Evolutionary conservation across 2,113 vertebrate species (phyloP).

Genomic region (Corydoras sp.): DNA sequence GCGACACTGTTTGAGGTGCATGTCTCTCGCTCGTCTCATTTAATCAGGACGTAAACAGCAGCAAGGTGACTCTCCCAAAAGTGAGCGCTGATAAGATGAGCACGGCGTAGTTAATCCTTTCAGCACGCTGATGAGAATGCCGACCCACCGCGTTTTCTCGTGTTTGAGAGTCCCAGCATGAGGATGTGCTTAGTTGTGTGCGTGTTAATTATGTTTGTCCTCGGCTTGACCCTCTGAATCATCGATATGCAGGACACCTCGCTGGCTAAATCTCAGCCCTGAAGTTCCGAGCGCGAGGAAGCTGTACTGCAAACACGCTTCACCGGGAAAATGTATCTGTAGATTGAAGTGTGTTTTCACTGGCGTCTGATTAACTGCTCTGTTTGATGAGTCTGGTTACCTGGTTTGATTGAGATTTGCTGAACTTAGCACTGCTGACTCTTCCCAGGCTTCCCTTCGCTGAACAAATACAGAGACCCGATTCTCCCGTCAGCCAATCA

Average conservation of each 20-base stretch:
- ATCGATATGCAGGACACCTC: conserved; percentile 23
- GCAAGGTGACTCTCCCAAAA: conserved; percentile 66
- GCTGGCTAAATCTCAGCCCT: conserved; percentile 12
- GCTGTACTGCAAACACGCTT: neutral
- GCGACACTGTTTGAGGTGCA: too few species aligned
- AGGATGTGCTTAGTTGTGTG: conserved; percentile 2
- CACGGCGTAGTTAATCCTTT: conserved; percentile 64
- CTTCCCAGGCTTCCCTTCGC: conserved; percentile 25
- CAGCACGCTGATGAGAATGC: conserved; percentile 66
- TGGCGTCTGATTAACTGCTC: conserved; percentile 44
- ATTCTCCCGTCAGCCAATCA: neutral
- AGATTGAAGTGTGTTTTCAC: conserved; percentile 2
- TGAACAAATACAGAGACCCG: neutral
- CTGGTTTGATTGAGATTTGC: conserved; percentile 38
- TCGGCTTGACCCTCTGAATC: conserved; percentile 18
- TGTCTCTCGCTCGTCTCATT: conserved; percentile 44
- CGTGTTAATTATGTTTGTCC: conserved; percentile 29
- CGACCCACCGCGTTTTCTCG: conserved; percentile 48
- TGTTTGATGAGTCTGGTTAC: conserved; percentile 42
- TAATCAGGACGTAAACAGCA: conserved; percentile 69
- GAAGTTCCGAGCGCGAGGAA: neutral
- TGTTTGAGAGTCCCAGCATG: neutral
- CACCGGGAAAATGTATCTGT: neutral
- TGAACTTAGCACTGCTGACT: conserved; percentile 44
- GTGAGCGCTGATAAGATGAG: conserved; percentile 61